phyloP scores from a whole-genome alignment of 2,113 vertebrate species.

The Delphinus delphis region DNA sequence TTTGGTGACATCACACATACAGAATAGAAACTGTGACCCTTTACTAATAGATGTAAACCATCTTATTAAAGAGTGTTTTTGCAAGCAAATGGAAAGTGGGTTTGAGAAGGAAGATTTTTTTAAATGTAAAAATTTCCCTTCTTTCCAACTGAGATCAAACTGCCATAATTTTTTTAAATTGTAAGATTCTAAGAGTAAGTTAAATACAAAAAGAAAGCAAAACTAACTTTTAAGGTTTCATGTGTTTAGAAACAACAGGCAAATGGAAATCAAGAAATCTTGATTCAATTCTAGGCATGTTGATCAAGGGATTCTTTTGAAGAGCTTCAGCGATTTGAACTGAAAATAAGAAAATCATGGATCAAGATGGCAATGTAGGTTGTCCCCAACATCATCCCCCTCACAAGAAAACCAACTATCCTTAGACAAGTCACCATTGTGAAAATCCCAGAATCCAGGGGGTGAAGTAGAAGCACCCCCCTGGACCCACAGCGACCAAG shows the following conservation, averaged over 20 bases:
- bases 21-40: conserved; percentile 2
- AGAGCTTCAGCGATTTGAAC: neutral
- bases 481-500: neutral
- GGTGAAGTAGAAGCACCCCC: neutral
- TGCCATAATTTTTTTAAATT: neutral
- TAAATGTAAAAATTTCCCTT: neutral
- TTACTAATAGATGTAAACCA: neutral
- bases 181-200: neutral
- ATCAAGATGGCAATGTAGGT: neutral
- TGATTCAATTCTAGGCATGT: neutral
- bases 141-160: neutral
- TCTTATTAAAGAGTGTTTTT: neutral
- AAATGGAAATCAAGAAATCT: conserved; percentile 9
- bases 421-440: neutral
- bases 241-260: neutral
- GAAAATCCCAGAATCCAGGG: neutral
- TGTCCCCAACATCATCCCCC: neutral
- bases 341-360: neutral
- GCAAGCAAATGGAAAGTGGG: neutral
- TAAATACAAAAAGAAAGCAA: conserved; percentile 45
- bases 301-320: neutral
- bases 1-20: conserved; percentile 14
- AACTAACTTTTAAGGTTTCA: neutral
- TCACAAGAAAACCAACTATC: neutral
- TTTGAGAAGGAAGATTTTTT: neutral